phyloP scores from a whole-genome alignment of 2,888 invertebrate species.

The Alcis repandata region DNA sequence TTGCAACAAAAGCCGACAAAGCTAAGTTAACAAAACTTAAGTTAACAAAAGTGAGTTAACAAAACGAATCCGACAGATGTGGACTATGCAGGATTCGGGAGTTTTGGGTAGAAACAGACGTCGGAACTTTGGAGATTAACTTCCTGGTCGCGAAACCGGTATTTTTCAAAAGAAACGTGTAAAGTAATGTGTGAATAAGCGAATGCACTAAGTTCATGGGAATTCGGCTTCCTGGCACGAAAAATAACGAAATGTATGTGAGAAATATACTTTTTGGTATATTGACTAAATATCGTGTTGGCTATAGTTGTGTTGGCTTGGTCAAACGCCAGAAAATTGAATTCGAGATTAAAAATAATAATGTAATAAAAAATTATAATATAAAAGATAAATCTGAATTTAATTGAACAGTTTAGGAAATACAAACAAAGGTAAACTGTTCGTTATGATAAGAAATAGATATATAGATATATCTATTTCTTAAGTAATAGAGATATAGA shows the following conservation, averaged over 20 bases:
- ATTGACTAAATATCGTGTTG: too few relatives aligned
- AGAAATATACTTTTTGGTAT: background rate
- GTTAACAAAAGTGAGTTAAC: conserved; percentile 18
- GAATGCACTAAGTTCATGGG: conserved; percentile 37
- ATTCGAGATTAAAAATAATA: too few relatives aligned
- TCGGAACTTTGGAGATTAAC: conserved; percentile 59
- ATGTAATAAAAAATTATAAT: too few relatives aligned
- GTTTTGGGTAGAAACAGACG: conserved; percentile 71
- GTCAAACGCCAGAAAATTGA: too few relatives aligned
- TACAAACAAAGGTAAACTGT: too few relatives aligned
- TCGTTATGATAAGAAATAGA: too few relatives aligned
- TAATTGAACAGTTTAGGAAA: too few relatives aligned
- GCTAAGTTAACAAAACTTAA: conserved; percentile 13
- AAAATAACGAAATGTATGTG: background rate
- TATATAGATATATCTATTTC: too few relatives aligned
- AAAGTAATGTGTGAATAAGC: conserved; percentile 42
- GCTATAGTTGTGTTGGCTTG: too few relatives aligned
- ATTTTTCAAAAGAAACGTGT: conserved; percentile 43
- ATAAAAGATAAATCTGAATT: too few relatives aligned
- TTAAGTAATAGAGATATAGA: background rate
- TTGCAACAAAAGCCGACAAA: conserved; percentile 9
- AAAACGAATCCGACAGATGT: conserved; percentile 34
- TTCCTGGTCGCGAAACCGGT: conserved; percentile 79
- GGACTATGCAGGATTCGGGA: conserved; percentile 11
- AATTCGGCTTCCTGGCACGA: conserved; percentile 12